A percentile compares a stretch with the other conserved stretches of the same genome.
phyloP scores from a whole-genome alignment of 2,797 vertebrate genomes.

The Phoeniculus purpureus region DNA sequence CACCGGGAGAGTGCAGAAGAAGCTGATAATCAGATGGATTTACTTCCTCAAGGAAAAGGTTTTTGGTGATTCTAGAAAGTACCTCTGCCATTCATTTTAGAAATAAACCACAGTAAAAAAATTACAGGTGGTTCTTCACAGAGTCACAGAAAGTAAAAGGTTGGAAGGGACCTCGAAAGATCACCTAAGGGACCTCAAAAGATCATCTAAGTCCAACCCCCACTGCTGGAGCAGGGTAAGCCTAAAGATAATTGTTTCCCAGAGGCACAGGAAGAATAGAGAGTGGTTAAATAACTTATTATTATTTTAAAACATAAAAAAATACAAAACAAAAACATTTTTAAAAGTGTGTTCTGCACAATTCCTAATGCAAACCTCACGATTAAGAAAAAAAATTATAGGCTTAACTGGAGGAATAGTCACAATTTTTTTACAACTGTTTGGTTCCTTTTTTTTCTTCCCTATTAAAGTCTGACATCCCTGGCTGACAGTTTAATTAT shows the following conservation, averaged over 20 bases:
- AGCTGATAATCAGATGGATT: background rate
- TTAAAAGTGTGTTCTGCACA: conserved; percentile 55
- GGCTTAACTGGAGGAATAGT: conserved; percentile 78
- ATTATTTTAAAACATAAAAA: conserved; percentile 67
- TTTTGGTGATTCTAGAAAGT: background rate
- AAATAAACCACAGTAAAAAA: background rate
- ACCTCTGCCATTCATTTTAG: background rate
- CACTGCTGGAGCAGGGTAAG: too few relatives aligned
- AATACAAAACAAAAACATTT: background rate
- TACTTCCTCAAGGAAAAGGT: background rate
- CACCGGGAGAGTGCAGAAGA: background rate
- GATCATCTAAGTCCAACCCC: too few relatives aligned
- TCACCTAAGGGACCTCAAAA: too few relatives aligned
- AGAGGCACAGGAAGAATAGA: conserved; percentile 6
- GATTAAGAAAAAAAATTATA: conserved; percentile 86
- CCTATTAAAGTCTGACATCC: conserved; percentile 75
- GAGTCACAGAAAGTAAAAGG: too few relatives aligned
- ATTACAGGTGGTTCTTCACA: background rate
- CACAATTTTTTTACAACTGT: conserved; percentile 78
- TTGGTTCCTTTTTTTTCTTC: conserved; percentile 74
- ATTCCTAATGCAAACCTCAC: conserved; percentile 80
- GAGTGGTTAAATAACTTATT: conserved; percentile 62
- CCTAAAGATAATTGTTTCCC: background rate
- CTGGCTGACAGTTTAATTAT: conserved; percentile 89
- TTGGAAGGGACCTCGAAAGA: too few relatives aligned